These are phyloP conservation scores for Pammene fasciana DNA, from an alignment of 2,888 invertebrate species.

Conservation along the genomic window DNA sequence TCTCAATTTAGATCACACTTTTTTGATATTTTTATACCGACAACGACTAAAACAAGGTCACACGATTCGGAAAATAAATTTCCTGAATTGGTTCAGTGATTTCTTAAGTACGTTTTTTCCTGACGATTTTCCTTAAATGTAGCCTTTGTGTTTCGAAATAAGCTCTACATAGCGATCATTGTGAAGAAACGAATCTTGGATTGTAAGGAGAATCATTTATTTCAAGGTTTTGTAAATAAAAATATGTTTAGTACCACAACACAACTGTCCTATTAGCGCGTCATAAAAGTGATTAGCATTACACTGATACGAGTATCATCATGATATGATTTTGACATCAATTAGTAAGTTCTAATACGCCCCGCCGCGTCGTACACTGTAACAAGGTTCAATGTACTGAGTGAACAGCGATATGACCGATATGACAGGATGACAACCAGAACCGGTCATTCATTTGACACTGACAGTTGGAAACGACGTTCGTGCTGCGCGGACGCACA, in stretches of 20 bases:
- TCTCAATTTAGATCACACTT: background rate
- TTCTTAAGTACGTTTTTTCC: slow-evolving; percentile 12
- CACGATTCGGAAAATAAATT: slow-evolving; percentile 3
- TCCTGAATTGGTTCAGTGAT: slow-evolving; percentile 22
- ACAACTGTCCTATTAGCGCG: background rate
- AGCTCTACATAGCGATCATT: slow-evolving; percentile 23
- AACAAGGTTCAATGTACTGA: too few species aligned
- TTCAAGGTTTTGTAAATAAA: background rate
- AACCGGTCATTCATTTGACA: slow-evolving; percentile 31
- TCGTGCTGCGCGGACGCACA: slow-evolving; percentile 11
- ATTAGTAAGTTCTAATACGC: too few species aligned
- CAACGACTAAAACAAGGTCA: background rate
- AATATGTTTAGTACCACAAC: background rate
- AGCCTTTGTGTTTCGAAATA: slow-evolving; percentile 30
- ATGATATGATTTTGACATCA: too few species aligned
- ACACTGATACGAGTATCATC: too few species aligned
- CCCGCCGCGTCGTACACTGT: too few species aligned
- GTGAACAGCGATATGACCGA: too few species aligned
- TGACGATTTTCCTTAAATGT: slow-evolving; percentile 35
- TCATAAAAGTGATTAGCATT: background rate
- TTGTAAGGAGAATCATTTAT: background rate
- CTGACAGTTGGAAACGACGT: slow-evolving; percentile 13
- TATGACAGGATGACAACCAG: slow-evolving; percentile 5
- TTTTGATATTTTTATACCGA: slow-evolving; percentile 8
- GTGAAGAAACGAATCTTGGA: slow-evolving; percentile 6